Base-by-base conservation (phyloP, 2,888 invertebrate species). In the Penaeus monodon region DNA sequence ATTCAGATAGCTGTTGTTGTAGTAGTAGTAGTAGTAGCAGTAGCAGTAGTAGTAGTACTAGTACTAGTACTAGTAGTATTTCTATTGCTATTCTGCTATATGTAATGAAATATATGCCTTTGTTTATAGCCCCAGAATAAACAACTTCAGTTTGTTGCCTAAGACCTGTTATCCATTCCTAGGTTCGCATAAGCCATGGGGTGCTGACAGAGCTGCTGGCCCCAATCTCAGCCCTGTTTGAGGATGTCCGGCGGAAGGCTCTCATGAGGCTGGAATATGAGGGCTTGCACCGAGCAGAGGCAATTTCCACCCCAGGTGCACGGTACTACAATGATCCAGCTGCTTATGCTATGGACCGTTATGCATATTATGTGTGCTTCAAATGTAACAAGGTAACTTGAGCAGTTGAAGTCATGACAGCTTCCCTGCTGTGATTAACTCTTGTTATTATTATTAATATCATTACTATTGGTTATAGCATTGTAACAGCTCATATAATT, bases 301-400 rank as follows among this genome's bases (percentile, higher is more conserved):
- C 94, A 0, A 94, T 95, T 79, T 93, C 94, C 49, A 94, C 94
- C 24, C 93, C 94, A 12, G 95, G 96, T 20, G 94, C 95, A 29
- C 93, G 95, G 86, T 96, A 95, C 91, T 95, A 95, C 91, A 95
- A 96, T 85, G 97, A 98, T 92, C 95, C 98, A 0, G 96, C 96
- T 1, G 94, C 95, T 0, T 97, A 96, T 92, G 99, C 99, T 6
- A 97, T 99, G 97, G 98, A 99, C 91, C 94, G 98, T 91, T 99
- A 99, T 92, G 98, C 99, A 0, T 99, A 99, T 92, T 99, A 99
- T 92, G 98, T 99, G 57, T 99, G 99, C 93, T 97, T 95, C 92
- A 98, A 98, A 92, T 99, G 99, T 92, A 92, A 93, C 88, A 94
- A 94, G 93, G 93, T 93, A 87, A 89, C 74, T 74, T 33, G 6